Conservation (phyloP, 2,797 vertebrate species). For the Rhabdophis nuchalis region DNA sequence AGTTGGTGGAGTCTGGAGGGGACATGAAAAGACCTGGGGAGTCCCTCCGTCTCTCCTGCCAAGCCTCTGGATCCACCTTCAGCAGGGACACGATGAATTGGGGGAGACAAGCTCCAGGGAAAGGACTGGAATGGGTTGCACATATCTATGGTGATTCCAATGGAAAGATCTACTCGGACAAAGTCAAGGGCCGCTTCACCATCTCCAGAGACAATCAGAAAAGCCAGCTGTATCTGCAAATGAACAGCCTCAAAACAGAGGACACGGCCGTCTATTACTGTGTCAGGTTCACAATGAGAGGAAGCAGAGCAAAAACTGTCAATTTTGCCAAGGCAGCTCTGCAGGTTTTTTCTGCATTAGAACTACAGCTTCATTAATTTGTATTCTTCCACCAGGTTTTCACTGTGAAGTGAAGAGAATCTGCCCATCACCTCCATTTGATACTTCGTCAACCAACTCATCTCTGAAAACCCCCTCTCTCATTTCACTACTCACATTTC, state of each 20-base stretch:
- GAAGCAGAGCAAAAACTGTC: neutral
- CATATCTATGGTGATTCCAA: too few relatives aligned
- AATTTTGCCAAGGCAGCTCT: neutral
- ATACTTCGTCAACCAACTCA: too few relatives aligned
- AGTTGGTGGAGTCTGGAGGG: neutral
- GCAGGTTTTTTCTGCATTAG: neutral
- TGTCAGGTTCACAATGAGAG: neutral
- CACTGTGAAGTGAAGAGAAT: too few relatives aligned
- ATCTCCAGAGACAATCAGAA: neutral
- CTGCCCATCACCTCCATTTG: too few relatives aligned
- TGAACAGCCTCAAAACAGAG: neutral
- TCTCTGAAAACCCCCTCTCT: too few relatives aligned
- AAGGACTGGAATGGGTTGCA: neutral
- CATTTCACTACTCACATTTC: too few relatives aligned
- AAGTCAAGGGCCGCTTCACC: too few relatives aligned
- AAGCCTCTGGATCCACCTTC: neutral
- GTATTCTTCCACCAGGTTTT: too few relatives aligned
- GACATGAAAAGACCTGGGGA: neutral
- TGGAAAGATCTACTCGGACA: neutral
- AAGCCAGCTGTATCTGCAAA: neutral
- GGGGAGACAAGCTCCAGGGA: neutral
- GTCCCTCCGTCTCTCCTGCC: neutral
- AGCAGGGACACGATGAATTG: fast-evolving
- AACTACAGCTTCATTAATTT: too few relatives aligned
- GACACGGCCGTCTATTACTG: neutral